Percentiles rank a stretch among this genome's conserved stretches.
These are phyloP conservation scores for Dicrostonyx torquatus DNA, from an alignment of 2,797 vertebrate genomes.

Conservation along the genomic window DNA sequence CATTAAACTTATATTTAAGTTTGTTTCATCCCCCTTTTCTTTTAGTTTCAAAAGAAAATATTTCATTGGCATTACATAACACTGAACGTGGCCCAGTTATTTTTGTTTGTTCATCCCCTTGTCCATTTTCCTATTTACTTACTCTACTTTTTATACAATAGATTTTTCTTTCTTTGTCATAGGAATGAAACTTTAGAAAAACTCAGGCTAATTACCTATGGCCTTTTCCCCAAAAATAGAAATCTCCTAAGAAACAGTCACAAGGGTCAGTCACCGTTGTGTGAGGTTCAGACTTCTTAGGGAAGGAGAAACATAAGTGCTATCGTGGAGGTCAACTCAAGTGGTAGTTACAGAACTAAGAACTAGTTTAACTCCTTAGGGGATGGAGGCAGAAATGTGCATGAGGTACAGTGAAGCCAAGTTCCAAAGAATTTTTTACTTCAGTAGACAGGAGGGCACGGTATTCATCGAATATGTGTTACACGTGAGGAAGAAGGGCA, in stretches of 20 bases:
- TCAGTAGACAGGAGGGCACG: neutral
- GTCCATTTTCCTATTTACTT: slow-evolving; percentile 31
- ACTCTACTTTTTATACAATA: neutral
- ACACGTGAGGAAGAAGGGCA: neutral
- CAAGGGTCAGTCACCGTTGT: neutral
- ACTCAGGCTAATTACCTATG: neutral
- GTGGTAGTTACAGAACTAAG: neutral
- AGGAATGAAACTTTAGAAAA: neutral
- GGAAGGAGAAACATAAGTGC: fast-evolving
- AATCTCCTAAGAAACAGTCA: neutral
- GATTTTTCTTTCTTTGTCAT: neutral
- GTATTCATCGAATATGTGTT: neutral
- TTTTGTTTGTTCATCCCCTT: neutral
- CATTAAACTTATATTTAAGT: neutral
- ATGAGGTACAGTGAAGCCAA: neutral
- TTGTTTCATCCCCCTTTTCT: neutral
- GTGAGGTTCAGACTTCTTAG: neutral
- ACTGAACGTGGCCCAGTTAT: neutral
- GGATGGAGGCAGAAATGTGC: neutral
- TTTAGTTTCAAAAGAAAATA: neutral
- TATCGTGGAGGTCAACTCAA: neutral
- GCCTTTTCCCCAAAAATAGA: slow-evolving; percentile 30
- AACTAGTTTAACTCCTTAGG: neutral
- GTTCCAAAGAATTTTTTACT: neutral
- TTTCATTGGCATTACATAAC: neutral